These are phyloP conservation scores for Scaptomyza flava DNA, from an alignment of 2,888 invertebrate species.

Conservation along the genomic window DNA sequence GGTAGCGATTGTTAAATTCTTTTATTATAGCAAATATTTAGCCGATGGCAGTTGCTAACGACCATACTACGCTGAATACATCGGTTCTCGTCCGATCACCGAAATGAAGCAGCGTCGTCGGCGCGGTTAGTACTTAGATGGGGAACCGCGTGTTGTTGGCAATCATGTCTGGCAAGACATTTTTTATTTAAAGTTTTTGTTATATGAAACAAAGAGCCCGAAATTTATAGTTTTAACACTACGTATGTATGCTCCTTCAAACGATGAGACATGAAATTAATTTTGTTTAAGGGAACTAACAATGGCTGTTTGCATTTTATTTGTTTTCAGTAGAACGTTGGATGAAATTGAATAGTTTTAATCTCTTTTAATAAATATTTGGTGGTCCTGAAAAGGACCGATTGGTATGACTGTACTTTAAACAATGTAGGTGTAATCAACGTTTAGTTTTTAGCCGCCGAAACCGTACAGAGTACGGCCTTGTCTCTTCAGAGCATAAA, in stretches of 20 bases:
- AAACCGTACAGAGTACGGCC: constrained; percentile 87
- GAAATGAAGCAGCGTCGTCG: constrained; percentile 1
- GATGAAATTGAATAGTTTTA: too few relatives aligned
- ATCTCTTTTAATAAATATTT: too few relatives aligned
- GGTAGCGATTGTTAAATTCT: too few relatives aligned
- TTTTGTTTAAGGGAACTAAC: too few relatives aligned
- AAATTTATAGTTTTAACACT: too few relatives aligned
- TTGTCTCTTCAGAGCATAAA: constrained; percentile 88
- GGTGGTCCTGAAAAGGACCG: too few relatives aligned
- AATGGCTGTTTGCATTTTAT: too few relatives aligned
- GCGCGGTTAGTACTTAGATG: constrained; percentile 2
- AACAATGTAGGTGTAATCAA: constrained; percentile 87
- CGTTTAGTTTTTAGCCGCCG: background rate
- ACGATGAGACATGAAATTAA: too few relatives aligned
- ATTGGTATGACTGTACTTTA: constrained; percentile 80
- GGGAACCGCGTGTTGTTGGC: constrained; percentile 2
- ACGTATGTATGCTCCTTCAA: too few relatives aligned
- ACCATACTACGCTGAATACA: background rate
- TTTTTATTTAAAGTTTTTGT: too few relatives aligned
- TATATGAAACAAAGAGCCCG: too few relatives aligned
- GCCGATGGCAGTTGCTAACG: background rate
- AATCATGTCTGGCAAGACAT: background rate
- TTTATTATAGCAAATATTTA: background rate
- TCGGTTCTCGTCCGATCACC: background rate
- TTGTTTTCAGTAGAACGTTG: too few relatives aligned